phyloP scores from a whole-genome alignment of 30 jellyfish, hydroid and myxozoan genomes.

The Hydractinia symbiolongicarpus region DNA sequence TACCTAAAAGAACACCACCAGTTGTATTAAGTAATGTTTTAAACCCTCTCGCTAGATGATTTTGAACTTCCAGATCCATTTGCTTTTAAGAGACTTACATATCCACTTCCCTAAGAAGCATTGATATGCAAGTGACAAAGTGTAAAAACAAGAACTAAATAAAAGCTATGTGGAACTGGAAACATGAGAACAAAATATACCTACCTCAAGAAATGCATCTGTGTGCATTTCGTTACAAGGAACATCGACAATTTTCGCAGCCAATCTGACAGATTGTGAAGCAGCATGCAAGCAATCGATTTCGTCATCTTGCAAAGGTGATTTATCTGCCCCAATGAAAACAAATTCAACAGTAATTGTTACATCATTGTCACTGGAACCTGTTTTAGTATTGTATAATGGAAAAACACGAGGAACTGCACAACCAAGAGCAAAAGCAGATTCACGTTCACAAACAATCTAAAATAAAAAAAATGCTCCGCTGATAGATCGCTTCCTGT shows the following conservation, averaged over 20 bases:
- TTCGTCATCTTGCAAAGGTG: conserved; percentile 42
- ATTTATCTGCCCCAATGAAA: conserved; percentile 56
- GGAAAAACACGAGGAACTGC: conserved; percentile 86
- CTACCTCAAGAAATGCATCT: conserved; percentile 71
- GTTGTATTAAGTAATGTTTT: no score
- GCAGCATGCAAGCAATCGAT: conserved; percentile 47
- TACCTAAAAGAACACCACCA: no score
- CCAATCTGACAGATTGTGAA: conserved; percentile 73
- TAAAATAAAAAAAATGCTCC: neutral
- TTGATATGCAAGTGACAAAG: no score
- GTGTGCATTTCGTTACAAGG: conserved; percentile 94
- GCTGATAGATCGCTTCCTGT: neutral
- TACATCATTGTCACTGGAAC: neutral
- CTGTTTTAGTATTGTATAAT: conserved; percentile 53
- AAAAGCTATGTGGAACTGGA: no score
- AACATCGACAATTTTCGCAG: conserved; percentile 85
- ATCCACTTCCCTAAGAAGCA: no score
- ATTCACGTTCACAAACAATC: conserved; percentile 73
- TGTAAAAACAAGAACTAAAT: no score
- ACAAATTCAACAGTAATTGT: conserved; percentile 51
- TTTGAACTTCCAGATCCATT: no score
- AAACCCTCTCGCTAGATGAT: no score
- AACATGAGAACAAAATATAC: no score
- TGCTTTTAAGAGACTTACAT: no score
- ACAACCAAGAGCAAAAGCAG: conserved; percentile 81